Conservation (phyloP, 2,888 invertebrate species). For the Scrobipalpa atriplicella region DNA sequence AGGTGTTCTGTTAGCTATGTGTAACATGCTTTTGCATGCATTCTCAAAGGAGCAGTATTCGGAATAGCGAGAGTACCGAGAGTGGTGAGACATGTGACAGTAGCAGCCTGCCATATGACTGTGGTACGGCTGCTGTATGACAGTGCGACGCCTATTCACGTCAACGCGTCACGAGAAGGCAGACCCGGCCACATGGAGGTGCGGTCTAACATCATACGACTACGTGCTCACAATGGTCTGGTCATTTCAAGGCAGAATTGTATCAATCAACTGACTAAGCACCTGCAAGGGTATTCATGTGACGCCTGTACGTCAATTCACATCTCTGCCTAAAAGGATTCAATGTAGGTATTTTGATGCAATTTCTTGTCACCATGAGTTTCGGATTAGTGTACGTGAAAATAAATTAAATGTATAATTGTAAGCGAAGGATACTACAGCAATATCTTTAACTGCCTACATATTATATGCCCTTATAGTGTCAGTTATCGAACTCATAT, state of each 20-base stretch:
- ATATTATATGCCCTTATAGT: too few relatives aligned
- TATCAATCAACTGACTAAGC: conserved; percentile 56
- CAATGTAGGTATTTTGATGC: too few relatives aligned
- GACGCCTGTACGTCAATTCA: too few relatives aligned
- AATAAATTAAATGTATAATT: too few relatives aligned
- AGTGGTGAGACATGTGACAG: not conserved
- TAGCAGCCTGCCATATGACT: conserved; percentile 48
- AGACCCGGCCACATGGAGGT: not conserved
- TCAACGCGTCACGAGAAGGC: conserved; percentile 48
- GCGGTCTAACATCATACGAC: conserved; percentile 18
- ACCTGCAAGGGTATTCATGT: too few relatives aligned
- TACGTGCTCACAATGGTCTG: conserved; percentile 69
- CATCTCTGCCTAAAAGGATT: too few relatives aligned
- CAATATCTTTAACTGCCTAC: too few relatives aligned
- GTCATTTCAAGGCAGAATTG: conserved; percentile 57
- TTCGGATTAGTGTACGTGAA: too few relatives aligned
- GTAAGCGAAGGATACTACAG: too few relatives aligned
- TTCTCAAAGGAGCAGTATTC: conserved; percentile 1
- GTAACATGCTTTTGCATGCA: not conserved
- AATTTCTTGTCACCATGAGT: too few relatives aligned
- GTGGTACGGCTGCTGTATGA: conserved; percentile 32
- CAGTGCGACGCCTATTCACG: conserved; percentile 60
- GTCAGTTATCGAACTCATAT: too few relatives aligned
- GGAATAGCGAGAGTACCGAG: not conserved
- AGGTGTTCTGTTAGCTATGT: not conserved